Evolutionary conservation across 2,888 invertebrate species (phyloP).

Genomic region (Heliconius hortense): DNA sequence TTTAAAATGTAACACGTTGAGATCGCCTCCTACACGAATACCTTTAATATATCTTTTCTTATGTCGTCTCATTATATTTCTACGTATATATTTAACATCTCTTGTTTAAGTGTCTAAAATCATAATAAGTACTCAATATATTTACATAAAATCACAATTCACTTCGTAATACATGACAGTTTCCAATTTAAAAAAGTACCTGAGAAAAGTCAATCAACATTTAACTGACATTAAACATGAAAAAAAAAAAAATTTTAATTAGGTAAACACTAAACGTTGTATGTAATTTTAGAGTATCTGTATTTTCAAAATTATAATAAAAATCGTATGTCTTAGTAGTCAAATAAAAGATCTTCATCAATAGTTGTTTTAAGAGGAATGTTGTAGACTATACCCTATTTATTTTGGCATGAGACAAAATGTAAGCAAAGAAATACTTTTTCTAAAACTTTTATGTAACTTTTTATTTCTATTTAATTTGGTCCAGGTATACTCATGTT

Average conservation of each 20-base stretch:
- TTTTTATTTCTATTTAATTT: no score
- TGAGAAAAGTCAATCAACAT: neutral
- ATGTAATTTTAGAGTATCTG: neutral
- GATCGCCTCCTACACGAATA: neutral
- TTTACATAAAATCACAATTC: constrained; percentile 19
- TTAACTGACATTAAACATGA: neutral
- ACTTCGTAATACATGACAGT: neutral
- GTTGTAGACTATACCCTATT: neutral
- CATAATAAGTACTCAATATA: neutral
- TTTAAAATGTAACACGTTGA: neutral
- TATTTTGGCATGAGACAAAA: no score
- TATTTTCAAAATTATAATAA: neutral
- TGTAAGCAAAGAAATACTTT: no score
- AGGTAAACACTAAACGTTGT: neutral
- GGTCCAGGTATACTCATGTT: no score
- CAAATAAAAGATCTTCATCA: no score
- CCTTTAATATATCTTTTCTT: neutral
- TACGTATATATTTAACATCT: neutral
- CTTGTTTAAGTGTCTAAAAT: constrained; percentile 5
- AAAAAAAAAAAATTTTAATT: no score
- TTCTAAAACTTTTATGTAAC: no score
- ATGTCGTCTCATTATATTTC: neutral
- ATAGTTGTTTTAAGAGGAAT: neutral
- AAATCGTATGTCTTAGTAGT: no score
- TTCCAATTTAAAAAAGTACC: neutral